A percentile compares a stretch with the other conserved stretches of the same genome.
These are phyloP conservation scores for Sphaerophoria taeniata DNA, from an alignment of 2,888 invertebrate species.

Conservation along the genomic window DNA sequence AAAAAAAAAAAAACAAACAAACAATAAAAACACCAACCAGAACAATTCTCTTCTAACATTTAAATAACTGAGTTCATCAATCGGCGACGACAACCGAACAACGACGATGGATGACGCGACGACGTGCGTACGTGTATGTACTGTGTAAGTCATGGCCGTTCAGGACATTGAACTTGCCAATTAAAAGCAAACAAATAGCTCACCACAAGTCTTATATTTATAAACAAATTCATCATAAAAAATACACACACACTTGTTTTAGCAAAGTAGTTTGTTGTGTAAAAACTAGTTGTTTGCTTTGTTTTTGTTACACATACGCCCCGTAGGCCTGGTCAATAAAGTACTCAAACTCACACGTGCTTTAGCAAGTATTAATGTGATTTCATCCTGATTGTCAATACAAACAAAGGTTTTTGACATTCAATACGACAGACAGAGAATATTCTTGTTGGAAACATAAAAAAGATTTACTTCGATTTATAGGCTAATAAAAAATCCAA, in stretches of 20 bases:
- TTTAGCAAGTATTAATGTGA: slow-evolving; percentile 51
- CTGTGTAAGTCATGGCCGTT: slow-evolving; percentile 34
- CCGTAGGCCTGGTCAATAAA: slow-evolving; percentile 26
- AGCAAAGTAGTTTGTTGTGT: slow-evolving; percentile 26
- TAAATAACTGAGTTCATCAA: slow-evolving; percentile 19
- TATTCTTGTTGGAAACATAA: not conserved
- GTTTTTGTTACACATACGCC: slow-evolving; percentile 52
- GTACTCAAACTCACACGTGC: slow-evolving; percentile 47
- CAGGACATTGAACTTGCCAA: slow-evolving; percentile 53
- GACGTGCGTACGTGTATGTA: not conserved
- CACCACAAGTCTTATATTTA: slow-evolving; percentile 36
- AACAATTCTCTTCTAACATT: slow-evolving; percentile 11
- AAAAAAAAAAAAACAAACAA: too few species aligned
- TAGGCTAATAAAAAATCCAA: slow-evolving; percentile 20
- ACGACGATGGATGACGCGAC: not conserved
- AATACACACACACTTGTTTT: not conserved
- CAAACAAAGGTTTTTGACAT: not conserved
- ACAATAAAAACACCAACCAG: too few species aligned
- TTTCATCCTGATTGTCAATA: slow-evolving; percentile 39
- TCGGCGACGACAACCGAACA: not conserved
- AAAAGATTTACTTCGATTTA: slow-evolving; percentile 33
- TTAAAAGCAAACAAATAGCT: slow-evolving; percentile 36
- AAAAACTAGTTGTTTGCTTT: slow-evolving; percentile 35
- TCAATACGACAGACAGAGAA: not conserved
- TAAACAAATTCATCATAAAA: slow-evolving; percentile 59